phyloP scores from a whole-genome alignment of 2,888 invertebrate species.

The Diarsia rubi region DNA sequence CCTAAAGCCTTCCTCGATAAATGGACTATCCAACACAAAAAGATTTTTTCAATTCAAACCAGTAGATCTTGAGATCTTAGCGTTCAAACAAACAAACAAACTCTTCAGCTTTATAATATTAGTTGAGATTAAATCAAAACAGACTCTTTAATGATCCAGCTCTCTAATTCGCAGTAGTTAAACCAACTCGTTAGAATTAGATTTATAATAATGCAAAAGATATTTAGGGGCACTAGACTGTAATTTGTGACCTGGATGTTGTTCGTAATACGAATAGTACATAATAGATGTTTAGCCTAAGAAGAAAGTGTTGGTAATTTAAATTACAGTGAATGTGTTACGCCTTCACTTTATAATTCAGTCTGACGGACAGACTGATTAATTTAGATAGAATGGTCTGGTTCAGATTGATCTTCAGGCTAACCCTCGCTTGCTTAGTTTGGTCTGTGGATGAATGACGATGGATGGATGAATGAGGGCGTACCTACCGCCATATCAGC shows the following conservation, averaged over 20 bases:
- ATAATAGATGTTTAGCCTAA: not conserved
- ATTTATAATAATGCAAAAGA: conserved; percentile 11
- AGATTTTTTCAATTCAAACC: no score
- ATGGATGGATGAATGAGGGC: no score
- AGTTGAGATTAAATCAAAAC: no score
- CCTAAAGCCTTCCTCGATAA: no score
- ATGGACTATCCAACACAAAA: no score
- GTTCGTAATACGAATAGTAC: not conserved
- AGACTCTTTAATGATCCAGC: conserved; percentile 4
- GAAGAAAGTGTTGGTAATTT: conserved; percentile 18
- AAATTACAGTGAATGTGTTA: conserved; percentile 8
- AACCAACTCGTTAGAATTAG: conserved; percentile 26
- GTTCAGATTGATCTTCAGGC: no score
- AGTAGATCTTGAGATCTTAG: no score
- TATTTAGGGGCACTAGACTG: conserved; percentile 3
- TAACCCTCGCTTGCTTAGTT: no score
- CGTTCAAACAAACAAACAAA: no score
- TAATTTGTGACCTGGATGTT: conserved; percentile 16
- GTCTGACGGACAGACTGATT: not conserved
- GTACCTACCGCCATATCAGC: no score
- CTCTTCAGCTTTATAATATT: no score
- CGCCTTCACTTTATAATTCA: not conserved
- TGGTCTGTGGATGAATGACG: no score
- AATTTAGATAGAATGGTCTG: not conserved
- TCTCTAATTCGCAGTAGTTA: not conserved